Conservation (phyloP, 1,140 invertebrate genomes). For the Dreissena polymorpha region DNA sequence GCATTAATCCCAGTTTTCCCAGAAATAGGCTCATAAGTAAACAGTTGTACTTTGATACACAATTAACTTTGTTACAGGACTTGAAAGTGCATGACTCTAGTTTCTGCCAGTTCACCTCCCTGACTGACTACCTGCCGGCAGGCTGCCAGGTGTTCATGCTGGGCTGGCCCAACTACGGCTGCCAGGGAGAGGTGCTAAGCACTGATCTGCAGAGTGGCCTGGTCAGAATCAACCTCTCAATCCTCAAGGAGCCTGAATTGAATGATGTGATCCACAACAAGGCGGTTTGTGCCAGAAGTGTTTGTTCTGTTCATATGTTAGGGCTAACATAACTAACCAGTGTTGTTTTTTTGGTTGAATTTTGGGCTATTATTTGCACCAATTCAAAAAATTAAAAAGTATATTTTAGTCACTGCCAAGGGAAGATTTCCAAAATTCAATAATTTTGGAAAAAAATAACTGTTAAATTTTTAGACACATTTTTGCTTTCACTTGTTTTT, state of each 20-base stretch:
- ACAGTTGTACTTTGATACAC: neutral
- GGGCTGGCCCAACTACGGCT: conserved; percentile 89
- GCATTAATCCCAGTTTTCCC: too few species aligned
- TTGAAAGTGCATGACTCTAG: conserved; percentile 81
- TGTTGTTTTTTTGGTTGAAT: too few species aligned
- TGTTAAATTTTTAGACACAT: too few species aligned
- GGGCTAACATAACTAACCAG: too few species aligned
- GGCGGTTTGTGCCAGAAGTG: conserved; percentile 24
- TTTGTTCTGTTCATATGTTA: too few species aligned
- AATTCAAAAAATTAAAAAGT: too few species aligned
- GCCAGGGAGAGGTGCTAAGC: conserved; percentile 85
- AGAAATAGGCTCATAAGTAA: too few species aligned
- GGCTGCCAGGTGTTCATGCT: conserved; percentile 88
- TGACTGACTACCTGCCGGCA: conserved; percentile 87
- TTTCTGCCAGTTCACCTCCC: conserved; percentile 79
- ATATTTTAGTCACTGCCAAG: too few species aligned
- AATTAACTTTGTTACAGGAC: conserved; percentile 74
- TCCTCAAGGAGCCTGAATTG: conserved; percentile 62
- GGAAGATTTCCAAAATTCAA: too few species aligned
- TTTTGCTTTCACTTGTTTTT: too few species aligned
- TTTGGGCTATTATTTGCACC: too few species aligned
- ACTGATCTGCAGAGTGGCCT: conserved; percentile 56
- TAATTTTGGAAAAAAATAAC: too few species aligned
- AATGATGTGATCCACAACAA: conserved; percentile 31
- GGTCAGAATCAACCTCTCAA: conserved; percentile 63